Percentiles rank a stretch among this genome's conserved stretches.
These are phyloP conservation scores for Solenopsis fugax DNA, from an alignment of 1,140 invertebrate genomes.

Conservation along the genomic window DNA sequence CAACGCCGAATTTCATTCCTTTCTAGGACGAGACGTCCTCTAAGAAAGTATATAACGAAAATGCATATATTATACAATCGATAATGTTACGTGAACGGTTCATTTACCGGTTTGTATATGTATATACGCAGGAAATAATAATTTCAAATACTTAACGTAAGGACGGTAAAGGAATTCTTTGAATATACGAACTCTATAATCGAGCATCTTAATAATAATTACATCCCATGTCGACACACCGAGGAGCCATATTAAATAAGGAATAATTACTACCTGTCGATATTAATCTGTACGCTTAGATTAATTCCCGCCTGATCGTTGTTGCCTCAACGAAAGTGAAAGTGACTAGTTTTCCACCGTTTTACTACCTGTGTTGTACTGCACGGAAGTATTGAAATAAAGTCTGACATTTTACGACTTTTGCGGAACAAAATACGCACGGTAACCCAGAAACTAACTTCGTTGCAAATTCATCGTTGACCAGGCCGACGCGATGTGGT, in stretches of 20 bases:
- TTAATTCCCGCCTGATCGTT: conserved; percentile 57
- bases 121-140: conserved; percentile 27
- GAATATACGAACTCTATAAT: conserved; percentile 43
- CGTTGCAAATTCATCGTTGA: not conserved
- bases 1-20: conserved; percentile 45
- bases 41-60: conserved; percentile 11
- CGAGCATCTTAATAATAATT: conserved; percentile 58
- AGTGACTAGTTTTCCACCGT: conserved; percentile 42
- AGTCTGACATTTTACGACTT: conserved; percentile 43
- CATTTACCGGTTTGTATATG: conserved; percentile 25
- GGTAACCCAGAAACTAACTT: conserved; percentile 45
- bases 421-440: conserved; percentile 25
- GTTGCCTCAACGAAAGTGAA: conserved; percentile 48
- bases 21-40: conserved; percentile 8
- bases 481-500: not conserved
- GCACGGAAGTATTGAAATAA: conserved; percentile 13
- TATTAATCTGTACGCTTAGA: conserved; percentile 68
- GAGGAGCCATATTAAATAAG: conserved; percentile 66
- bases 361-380: not conserved
- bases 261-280: conserved; percentile 65
- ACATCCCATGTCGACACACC: conserved; percentile 35
- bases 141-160: conserved; percentile 49
- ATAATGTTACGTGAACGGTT: conserved; percentile 18
- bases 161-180: conserved; percentile 53
- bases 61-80: conserved; percentile 37